These are phyloP conservation scores for Alloscopus bannaensis DNA, from an alignment of 2,888 invertebrate genomes.

Conservation along the genomic window DNA sequence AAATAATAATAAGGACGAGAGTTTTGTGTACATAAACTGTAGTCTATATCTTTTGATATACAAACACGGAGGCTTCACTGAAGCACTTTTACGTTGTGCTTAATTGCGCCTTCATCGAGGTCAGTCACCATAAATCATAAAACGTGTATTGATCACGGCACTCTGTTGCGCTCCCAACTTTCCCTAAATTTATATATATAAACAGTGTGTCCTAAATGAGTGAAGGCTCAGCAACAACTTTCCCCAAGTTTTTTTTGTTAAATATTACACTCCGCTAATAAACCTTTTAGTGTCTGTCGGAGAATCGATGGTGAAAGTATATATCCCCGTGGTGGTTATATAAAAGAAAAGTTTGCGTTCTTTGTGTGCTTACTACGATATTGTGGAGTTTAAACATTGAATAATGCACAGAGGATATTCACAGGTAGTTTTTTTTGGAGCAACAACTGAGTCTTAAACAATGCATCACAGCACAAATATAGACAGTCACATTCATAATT, in stretches of 20 bases:
- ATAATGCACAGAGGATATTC: constrained; percentile 33
- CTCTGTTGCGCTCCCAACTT: constrained; percentile 54
- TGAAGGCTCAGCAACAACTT: constrained; percentile 30
- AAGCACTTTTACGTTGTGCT: constrained; percentile 50
- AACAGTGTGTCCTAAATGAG: background rate
- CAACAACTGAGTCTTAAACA: constrained; percentile 22
- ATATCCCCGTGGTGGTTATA: too few relatives aligned
- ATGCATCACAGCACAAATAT: constrained; percentile 6
- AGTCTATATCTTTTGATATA: background rate
- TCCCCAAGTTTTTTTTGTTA: constrained; percentile 41
- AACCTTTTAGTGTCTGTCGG: constrained; percentile 62
- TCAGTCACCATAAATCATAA: constrained; percentile 61
- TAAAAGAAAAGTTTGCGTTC: constrained; percentile 25
- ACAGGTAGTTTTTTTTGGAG: constrained; percentile 6
- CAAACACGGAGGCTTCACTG: constrained; percentile 13
- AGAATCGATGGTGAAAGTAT: background rate
- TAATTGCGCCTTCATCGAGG: constrained; percentile 61
- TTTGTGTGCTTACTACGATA: constrained; percentile 47
- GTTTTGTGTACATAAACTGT: constrained; percentile 4
- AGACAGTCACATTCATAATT: background rate
- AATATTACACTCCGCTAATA: constrained; percentile 60
- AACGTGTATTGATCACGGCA: constrained; percentile 59
- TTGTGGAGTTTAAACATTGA: constrained; percentile 27
- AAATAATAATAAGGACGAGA: background rate
- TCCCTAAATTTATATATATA: background rate